Conservation (phyloP, 2,888 invertebrate genomes). For the Platycheirus rosarum region DNA sequence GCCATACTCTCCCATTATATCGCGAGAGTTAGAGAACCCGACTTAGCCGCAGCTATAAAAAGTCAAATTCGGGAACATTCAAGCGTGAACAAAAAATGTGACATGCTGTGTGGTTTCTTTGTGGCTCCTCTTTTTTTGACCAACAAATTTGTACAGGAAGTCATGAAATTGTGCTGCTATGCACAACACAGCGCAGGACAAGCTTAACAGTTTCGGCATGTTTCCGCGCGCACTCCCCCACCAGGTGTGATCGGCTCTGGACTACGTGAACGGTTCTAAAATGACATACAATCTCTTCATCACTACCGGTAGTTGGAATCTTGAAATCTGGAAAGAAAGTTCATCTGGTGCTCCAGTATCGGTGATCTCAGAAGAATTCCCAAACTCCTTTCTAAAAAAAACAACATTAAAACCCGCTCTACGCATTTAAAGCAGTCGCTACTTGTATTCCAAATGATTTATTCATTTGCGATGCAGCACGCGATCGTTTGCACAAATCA, state of each 20-base stretch:
- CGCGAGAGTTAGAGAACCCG: constrained; percentile 38
- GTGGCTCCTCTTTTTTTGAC: constrained; percentile 25
- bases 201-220: constrained; percentile 66
- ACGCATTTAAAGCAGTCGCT: constrained; percentile 66
- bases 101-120: constrained; percentile 58
- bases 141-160: constrained; percentile 73
- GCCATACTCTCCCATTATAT: constrained; percentile 66
- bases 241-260: constrained; percentile 7
- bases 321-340: constrained; percentile 62
- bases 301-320: constrained; percentile 19
- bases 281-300: constrained; percentile 66
- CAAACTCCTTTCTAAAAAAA: constrained; percentile 47
- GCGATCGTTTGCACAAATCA: constrained; percentile 73
- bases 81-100: constrained; percentile 75
- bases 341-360: constrained; percentile 60
- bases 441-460: constrained; percentile 69
- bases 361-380: constrained; percentile 34
- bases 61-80: constrained; percentile 69
- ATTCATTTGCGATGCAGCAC: constrained; percentile 74
- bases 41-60: constrained; percentile 5
- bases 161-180: constrained; percentile 66
- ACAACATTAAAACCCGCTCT: constrained; percentile 25
- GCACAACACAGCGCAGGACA: constrained; percentile 48
- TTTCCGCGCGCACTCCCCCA: constrained; percentile 22
- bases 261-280: constrained; percentile 11